Evolutionary conservation across 2,888 invertebrate species (phyloP), one percentile per base, ranked within the genome.

Genomic region (Lasius fuliginosus): DNA sequence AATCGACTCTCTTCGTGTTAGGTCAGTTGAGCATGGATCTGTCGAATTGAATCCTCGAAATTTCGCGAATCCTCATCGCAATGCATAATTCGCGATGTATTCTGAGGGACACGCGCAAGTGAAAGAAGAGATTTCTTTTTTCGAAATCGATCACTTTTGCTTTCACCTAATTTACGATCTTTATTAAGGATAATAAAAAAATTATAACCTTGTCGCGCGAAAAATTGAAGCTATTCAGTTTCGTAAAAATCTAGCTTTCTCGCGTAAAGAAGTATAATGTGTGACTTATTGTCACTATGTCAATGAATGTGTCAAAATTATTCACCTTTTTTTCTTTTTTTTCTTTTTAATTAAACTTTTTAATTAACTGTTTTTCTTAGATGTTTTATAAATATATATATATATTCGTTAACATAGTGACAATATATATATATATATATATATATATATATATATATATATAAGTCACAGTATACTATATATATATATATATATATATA

Each of bases 1-100:
- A 97, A 88, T 97, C 97, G 49, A 94, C 96, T 0, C 95, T 97
- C 0, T 98, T 97, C 93, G 97, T 98, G 42, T 88, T 97, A 11
- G 96, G 95, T 94, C 91, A 93, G 90, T 89, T 56, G 15, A n/a
- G 33, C 12, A 1, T 18, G 8, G 8, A 60, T 46, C 0, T 11
- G 1, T 81, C 5, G 11, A 77, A 12, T 33, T 30, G n/a, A 53
- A 53, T 53, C 2, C 8, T 53, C 3, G n/a, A 42, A 6, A 46
- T 18, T 73, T 56, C 18, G 1, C 27, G 12, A 79, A 30, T 71
- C 4, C n/a, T 53, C n/a, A 53, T 12, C 3, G 18, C 18, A 27
- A 49, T 23, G 11, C 8, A 49, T 3, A 67, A 30, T 36, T 49
- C 30, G 30, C 4, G 36, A 40, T 30, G 9, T 11, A 64, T 85